Evolutionary conservation across 2,797 vertebrate genomes (phyloP).

Genomic region (Tokudaia tokunoshimensis): DNA sequence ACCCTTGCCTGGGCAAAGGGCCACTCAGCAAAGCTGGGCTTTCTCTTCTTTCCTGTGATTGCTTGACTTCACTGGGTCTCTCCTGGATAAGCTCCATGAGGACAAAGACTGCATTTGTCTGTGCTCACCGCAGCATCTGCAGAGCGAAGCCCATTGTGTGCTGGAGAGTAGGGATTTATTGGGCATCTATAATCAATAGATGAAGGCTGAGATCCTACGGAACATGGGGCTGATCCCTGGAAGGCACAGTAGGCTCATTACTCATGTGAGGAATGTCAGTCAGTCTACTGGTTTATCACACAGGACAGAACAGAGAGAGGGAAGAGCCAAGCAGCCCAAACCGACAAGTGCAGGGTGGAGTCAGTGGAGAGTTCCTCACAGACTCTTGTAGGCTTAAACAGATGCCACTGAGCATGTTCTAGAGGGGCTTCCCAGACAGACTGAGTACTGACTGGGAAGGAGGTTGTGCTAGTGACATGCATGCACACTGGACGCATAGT

Average conservation of each 20-base stretch:
- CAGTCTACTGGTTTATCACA: not conserved
- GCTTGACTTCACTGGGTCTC: not conserved
- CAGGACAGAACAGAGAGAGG: not conserved
- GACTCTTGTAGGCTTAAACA: not conserved
- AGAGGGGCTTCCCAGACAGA: not conserved
- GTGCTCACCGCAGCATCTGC: not conserved
- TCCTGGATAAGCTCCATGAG: not conserved
- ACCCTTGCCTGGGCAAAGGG: not conserved
- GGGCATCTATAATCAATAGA: not conserved
- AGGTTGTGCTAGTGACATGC: not conserved
- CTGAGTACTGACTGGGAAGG: not conserved
- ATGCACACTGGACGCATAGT: not conserved
- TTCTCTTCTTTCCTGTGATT: not conserved
- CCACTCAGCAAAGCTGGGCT: not conserved
- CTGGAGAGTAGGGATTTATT: accelerated
- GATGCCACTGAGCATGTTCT: not conserved
- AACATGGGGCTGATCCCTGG: not conserved
- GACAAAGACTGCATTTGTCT: not conserved
- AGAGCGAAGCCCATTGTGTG: not conserved
- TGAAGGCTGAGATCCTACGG: not conserved
- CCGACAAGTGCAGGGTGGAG: not conserved
- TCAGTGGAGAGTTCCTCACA: not conserved
- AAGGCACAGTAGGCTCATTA: not conserved
- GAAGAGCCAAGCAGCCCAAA: not conserved
- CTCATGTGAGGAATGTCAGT: not conserved